Evolutionary conservation across 2,113 vertebrate species (phyloP).

Genomic region (Cyphomyrus plagiostoma): DNA sequence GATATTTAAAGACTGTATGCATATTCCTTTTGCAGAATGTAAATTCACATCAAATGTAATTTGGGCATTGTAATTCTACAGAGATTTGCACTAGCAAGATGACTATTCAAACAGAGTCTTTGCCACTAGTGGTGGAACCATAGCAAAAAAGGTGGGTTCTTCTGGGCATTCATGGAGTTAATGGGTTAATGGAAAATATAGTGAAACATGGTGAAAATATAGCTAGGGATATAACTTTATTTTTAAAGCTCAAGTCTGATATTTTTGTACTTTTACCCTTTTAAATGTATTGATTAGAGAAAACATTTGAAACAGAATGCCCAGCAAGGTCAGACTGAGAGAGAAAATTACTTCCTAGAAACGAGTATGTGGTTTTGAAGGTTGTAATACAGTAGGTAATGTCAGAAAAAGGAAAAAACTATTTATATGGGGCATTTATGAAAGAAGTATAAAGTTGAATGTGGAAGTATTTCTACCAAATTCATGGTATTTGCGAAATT

Average conservation of each 20-base stretch:
- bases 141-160: neutral
- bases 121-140: neutral
- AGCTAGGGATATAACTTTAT: neutral
- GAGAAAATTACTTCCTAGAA: neutral
- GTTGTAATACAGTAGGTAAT: neutral
- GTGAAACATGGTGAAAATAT: neutral
- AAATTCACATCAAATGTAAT: constrained; percentile 22
- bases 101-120: neutral
- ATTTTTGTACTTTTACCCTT: neutral
- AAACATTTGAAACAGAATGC: constrained; percentile 3
- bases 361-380: neutral
- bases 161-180: neutral
- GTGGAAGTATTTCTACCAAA: neutral
- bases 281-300: constrained; percentile 14
- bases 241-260: neutral
- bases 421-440: neutral
- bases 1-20: constrained; percentile 13
- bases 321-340: neutral
- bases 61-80: constrained; percentile 25
- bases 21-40: constrained; percentile 25
- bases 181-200: neutral
- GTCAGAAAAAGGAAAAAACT: neutral
- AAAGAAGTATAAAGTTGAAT: neutral
- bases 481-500: neutral
- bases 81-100: constrained; percentile 5